Evolutionary conservation across 1,140 invertebrate species (phyloP).

Genomic region (Caerostris darwini): DNA sequence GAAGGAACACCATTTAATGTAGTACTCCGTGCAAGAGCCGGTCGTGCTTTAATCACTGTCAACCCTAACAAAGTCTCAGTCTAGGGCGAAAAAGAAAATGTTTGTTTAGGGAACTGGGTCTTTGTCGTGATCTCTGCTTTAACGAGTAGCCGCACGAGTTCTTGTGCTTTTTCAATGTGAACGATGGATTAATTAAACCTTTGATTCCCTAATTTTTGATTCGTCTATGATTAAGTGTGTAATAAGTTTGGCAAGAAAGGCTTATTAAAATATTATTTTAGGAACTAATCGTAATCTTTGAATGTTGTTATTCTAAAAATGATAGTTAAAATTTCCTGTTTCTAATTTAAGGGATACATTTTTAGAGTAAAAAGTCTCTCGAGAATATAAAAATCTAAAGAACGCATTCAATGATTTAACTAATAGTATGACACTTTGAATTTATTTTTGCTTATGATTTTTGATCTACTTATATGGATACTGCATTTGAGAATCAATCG

Average conservation of each 20-base stretch:
- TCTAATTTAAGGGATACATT: too few species aligned
- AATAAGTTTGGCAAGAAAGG: not conserved
- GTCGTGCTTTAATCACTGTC: constrained; percentile 17
- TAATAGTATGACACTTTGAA: too few species aligned
- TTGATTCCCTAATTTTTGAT: not conserved
- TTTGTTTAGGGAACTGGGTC: not conserved
- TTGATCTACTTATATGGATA: too few species aligned
- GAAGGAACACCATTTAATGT: not conserved
- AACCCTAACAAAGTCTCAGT: not conserved
- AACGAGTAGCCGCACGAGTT: not conserved
- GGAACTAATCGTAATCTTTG: not conserved
- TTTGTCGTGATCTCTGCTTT: not conserved
- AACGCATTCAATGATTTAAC: too few species aligned
- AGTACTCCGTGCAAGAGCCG: not conserved
- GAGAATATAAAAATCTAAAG: too few species aligned
- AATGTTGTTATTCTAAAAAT: too few species aligned
- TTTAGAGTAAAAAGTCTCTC: too few species aligned
- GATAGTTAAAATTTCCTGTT: too few species aligned
- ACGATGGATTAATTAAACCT: not conserved
- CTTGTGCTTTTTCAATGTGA: not conserved
- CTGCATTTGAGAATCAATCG: too few species aligned
- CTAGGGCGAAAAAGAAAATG: not conserved
- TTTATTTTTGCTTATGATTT: too few species aligned
- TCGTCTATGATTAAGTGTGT: not conserved
- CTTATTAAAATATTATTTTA: not conserved